phyloP scores from a whole-genome alignment of 2,797 vertebrate species.

The Aratinga solstitialis region DNA sequence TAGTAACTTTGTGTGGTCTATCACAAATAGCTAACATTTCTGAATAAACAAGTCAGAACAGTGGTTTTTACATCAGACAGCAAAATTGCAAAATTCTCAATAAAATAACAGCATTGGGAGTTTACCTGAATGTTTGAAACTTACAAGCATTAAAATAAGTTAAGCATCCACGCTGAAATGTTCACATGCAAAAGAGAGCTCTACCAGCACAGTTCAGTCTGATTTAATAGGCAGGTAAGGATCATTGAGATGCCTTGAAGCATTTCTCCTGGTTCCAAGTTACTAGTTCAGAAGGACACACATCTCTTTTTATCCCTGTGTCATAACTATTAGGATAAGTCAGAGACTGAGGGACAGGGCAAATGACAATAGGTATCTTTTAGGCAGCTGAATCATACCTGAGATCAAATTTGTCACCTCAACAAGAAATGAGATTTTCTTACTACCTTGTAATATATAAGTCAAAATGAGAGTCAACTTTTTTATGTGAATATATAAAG shows the following conservation, averaged over 20 bases:
- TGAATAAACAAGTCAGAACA: not conserved
- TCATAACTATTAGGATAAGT: not conserved
- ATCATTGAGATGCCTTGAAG: not conserved
- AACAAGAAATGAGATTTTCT: not conserved
- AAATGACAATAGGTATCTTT: not conserved
- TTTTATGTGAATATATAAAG: not conserved
- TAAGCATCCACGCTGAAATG: not conserved
- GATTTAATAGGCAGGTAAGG: not conserved
- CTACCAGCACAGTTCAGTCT: not conserved
- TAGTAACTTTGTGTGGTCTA: not conserved
- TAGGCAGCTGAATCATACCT: not conserved
- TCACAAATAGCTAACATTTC: not conserved
- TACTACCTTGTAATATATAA: not conserved
- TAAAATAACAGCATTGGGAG: not conserved
- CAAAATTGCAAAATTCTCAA: not conserved
- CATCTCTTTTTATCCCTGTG: not conserved
- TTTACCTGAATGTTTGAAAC: not conserved
- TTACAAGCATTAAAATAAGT: not conserved
- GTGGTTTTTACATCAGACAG: not conserved
- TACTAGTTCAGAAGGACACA: not conserved
- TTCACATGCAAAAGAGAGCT: not conserved
- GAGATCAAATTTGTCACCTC: not conserved
- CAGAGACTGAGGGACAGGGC: not conserved
- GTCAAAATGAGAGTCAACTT: not conserved
- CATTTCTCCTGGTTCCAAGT: not conserved